Conservation (phyloP, 2,888 invertebrate species). For the Thymelicus lineola region DNA sequence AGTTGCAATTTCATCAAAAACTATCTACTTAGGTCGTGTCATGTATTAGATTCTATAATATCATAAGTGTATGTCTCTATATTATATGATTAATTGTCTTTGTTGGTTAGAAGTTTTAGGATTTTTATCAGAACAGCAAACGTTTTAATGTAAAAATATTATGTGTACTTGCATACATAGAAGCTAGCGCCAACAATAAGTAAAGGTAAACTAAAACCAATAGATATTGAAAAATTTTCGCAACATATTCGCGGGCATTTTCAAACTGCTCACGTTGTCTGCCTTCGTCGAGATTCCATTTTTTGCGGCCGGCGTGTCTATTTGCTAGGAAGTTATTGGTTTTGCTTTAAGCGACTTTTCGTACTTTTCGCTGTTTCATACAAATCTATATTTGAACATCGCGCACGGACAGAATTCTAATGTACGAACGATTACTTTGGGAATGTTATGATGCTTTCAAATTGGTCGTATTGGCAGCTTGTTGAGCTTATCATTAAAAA, state of each 20-base stretch:
- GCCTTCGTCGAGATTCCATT: constrained; percentile 14
- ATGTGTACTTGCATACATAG: too few species aligned
- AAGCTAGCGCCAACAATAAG: too few species aligned
- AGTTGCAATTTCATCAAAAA: too few species aligned
- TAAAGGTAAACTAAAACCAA: too few species aligned
- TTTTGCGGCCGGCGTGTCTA: constrained; percentile 17
- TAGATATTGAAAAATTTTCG: neutral
- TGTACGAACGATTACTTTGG: neutral
- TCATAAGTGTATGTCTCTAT: too few species aligned
- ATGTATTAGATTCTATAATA: too few species aligned
- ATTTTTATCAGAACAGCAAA: too few species aligned
- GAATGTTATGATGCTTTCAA: neutral
- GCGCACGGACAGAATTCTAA: constrained; percentile 11
- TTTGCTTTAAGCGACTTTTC: constrained; percentile 28
- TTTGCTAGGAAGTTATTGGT: constrained; percentile 33
- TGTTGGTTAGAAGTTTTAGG: too few species aligned
- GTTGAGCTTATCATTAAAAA: too few species aligned
- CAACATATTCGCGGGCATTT: constrained; percentile 1
- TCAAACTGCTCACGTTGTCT: constrained; percentile 14
- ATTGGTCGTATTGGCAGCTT: neutral
- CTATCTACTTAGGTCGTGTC: too few species aligned
- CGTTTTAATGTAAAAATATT: too few species aligned
- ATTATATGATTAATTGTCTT: too few species aligned
- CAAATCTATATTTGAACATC: constrained; percentile 22
- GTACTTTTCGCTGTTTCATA: constrained; percentile 21